Base-by-base conservation (phyloP, 2,888 invertebrate species). In the Pachymerium ferrugineum region DNA sequence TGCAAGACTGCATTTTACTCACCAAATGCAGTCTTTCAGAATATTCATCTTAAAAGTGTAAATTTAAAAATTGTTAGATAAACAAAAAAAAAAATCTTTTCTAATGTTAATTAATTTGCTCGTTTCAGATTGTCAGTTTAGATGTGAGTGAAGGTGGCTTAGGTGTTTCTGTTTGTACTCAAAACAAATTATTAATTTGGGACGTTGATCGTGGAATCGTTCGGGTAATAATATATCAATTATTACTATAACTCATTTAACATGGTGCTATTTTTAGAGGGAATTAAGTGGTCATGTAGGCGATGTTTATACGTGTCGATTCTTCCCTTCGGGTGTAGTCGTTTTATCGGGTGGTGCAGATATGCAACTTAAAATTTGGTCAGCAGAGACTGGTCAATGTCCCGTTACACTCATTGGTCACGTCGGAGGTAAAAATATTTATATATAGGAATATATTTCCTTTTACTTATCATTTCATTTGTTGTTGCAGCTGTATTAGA, bases 251-350 rank as follows among this genome's bases (percentile, higher is more conserved):
- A n/a, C n/a, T n/a, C n/a, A n/a, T n/a, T n/a, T n/a, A n/a, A n/a
- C n/a, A n/a, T 73, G 10, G 3, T 54, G 74, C 47, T 12, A 29
- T 72, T 76, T 74, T 8, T 78, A 84, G 76, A 79, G 85, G 72
- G 83, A 83, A 74, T 80, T 90, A 72, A 83, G 85, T 77, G 90
- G 90, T 0, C 90, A 91, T 82, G 83, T 86, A 29, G 88, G 88
- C 70, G 89, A 90, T 76, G 86, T 89, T 4, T 89, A 89, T 81
- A 86, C 85, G 75, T 88, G 88, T 79, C 83, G 84, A 74, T 89
- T 89, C 80, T 91, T 90, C 78, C 90, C 90, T 30, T 90, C 90
- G 16, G 90, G 89, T 0, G 80, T 88, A 73, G 89, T 90, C 1
- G 82, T 88, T 0, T 80, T 90, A 72, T 87, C 87, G 62, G 88